These are phyloP conservation scores for Holothuria scabra DNA, from an alignment of 53 echinoderm and acorn worm genomes.

Conservation along the genomic window DNA sequence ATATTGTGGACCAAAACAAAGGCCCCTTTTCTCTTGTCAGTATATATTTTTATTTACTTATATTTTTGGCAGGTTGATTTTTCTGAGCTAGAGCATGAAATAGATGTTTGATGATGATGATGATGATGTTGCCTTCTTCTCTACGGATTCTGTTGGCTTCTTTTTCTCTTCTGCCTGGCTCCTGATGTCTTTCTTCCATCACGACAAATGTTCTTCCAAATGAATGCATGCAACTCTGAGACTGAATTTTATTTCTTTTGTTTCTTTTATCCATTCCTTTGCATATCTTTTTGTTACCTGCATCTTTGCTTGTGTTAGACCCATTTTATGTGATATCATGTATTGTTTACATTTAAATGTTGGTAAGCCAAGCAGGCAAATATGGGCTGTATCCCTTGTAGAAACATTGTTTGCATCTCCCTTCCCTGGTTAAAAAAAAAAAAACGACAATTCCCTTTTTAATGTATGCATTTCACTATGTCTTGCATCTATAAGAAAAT, in stretches of 20 bases:
- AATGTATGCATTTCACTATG: too few relatives aligned
- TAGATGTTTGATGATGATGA: constrained; percentile 43
- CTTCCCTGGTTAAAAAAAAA: too few relatives aligned
- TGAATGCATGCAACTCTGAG: constrained; percentile 18
- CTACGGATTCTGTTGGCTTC: constrained; percentile 5
- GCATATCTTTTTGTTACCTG: neutral
- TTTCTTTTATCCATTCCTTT: neutral
- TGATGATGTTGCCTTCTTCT: too few relatives aligned
- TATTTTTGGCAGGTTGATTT: constrained; percentile 43
- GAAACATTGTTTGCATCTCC: too few relatives aligned
- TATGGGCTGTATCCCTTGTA: too few relatives aligned
- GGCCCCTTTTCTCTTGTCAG: neutral
- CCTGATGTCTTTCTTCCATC: neutral
- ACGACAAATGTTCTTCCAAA: neutral
- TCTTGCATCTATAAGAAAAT: too few relatives aligned
- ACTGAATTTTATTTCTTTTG: neutral
- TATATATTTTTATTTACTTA: constrained; percentile 4
- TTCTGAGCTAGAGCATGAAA: constrained; percentile 45
- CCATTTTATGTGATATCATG: too few relatives aligned
- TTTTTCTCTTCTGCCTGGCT: neutral
- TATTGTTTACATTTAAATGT: too few relatives aligned
- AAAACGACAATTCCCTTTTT: too few relatives aligned
- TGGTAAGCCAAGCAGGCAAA: too few relatives aligned
- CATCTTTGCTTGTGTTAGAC: too few relatives aligned
- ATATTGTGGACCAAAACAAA: too few relatives aligned